phyloP scores from a whole-genome alignment of 2,797 vertebrate species.

The Synaphobranchus kaupii region DNA sequence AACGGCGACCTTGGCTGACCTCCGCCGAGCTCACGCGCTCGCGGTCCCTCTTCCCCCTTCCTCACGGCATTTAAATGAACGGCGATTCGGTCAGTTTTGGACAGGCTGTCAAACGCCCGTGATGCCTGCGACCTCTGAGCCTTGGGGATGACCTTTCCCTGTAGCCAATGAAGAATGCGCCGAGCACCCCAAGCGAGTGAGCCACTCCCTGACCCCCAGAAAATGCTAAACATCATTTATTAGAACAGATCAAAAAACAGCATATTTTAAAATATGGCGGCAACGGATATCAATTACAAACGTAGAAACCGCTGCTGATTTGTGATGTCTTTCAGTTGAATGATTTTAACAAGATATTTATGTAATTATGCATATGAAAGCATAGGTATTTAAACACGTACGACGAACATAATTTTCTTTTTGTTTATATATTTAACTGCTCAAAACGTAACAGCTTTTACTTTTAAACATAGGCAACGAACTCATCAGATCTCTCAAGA shows the following conservation, averaged over 20 bases:
- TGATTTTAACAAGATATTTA: neutral
- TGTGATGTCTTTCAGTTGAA: neutral
- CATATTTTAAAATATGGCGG: neutral
- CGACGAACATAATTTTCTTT: neutral
- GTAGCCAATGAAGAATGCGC: neutral
- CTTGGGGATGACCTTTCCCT: neutral
- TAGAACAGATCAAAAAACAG: neutral
- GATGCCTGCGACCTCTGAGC: neutral
- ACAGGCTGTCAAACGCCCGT: neutral
- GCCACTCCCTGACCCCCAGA: neutral
- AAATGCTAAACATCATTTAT: neutral
- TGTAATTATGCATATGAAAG: neutral
- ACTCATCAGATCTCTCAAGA: neutral
- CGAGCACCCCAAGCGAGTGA: neutral
- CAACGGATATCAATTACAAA: neutral
- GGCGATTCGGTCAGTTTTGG: neutral
- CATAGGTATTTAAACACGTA: neutral
- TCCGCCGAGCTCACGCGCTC: neutral
- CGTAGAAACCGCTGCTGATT: neutral
- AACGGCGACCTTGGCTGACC: neutral
- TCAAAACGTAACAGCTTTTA: neutral
- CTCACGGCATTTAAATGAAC: slow-evolving; percentile 25
- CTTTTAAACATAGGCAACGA: neutral
- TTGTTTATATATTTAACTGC: neutral
- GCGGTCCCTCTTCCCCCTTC: neutral